A percentile compares a stretch with the other conserved stretches of the same genome.
phyloP scores from a whole-genome alignment of 2,113 vertebrate genomes.

The Lathamus discolor region DNA sequence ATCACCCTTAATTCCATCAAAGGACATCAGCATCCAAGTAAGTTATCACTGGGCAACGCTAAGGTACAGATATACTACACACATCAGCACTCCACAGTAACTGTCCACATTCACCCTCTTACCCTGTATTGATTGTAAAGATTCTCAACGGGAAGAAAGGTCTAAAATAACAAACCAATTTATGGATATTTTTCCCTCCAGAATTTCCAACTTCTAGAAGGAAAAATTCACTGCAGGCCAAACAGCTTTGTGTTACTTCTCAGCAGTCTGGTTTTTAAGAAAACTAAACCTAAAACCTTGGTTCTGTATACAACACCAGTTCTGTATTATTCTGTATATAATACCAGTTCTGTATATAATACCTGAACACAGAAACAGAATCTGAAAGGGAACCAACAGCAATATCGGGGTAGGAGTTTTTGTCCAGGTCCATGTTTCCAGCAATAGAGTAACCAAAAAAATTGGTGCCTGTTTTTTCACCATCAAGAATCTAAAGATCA shows the following conservation, averaged over 20 bases:
- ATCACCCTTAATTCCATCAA: not conserved
- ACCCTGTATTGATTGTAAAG: not conserved
- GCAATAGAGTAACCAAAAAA: constrained; percentile 95
- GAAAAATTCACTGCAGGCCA: not conserved
- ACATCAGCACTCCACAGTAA: not conserved
- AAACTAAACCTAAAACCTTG: not conserved
- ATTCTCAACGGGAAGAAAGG: not conserved
- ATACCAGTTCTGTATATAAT: not conserved
- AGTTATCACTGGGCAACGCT: not conserved
- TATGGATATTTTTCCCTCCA: not conserved
- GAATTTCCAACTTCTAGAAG: not conserved
- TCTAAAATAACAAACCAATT: not conserved
- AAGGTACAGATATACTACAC: too few relatives aligned
- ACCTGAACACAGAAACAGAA: constrained; percentile 89
- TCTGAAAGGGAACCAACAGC: constrained; percentile 94
- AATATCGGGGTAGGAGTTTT: constrained; percentile 92
- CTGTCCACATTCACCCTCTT: not conserved
- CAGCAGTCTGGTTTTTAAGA: not conserved
- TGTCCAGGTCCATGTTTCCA: constrained; percentile 94
- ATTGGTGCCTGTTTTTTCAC: constrained; percentile 70
- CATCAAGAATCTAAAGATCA: constrained; percentile 84
- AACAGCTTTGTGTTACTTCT: not conserved
- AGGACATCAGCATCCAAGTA: not conserved
- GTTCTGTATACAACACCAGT: not conserved
- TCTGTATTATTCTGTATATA: not conserved